A percentile compares a stretch with the other conserved stretches of the same genome.
Conservation (phyloP, 2,113 vertebrate species). For the Notothenia coriiceps region DNA sequence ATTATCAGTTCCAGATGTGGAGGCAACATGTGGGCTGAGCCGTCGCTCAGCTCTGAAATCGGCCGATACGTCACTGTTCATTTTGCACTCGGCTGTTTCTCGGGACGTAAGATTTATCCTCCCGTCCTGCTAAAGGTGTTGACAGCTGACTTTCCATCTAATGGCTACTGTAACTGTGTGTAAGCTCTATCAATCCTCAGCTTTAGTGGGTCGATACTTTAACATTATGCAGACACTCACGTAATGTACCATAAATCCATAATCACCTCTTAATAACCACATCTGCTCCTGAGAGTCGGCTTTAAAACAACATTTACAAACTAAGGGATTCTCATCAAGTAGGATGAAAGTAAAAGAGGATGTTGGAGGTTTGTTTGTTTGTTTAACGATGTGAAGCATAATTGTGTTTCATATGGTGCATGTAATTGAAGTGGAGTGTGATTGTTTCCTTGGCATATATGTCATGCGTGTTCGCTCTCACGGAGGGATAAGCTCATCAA, state of each 20-base stretch:
- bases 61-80: slow-evolving; percentile 35
- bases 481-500: slow-evolving; percentile 25
- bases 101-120: slow-evolving; percentile 40
- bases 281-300: slow-evolving; percentile 29
- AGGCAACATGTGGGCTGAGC: slow-evolving; percentile 40
- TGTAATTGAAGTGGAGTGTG: neutral
- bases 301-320: slow-evolving; percentile 1
- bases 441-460: slow-evolving; percentile 1
- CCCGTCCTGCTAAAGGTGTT: slow-evolving; percentile 25
- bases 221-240: slow-evolving; percentile 23
- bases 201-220: slow-evolving; percentile 32
- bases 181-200: neutral
- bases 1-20: slow-evolving; percentile 82
- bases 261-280: slow-evolving; percentile 35
- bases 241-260: slow-evolving; percentile 24
- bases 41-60: slow-evolving; percentile 45
- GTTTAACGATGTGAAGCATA: neutral
- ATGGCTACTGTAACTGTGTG: slow-evolving; percentile 29
- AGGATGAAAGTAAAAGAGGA: neutral
- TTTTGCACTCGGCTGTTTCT: slow-evolving; percentile 35
- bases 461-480: slow-evolving; percentile 13
- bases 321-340: neutral
- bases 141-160: slow-evolving; percentile 47
- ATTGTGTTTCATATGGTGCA: neutral
- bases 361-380: slow-evolving; percentile 1